These are phyloP conservation scores for Coenonympha glycerion DNA, from an alignment of 2,888 invertebrate species.

Conservation along the genomic window DNA sequence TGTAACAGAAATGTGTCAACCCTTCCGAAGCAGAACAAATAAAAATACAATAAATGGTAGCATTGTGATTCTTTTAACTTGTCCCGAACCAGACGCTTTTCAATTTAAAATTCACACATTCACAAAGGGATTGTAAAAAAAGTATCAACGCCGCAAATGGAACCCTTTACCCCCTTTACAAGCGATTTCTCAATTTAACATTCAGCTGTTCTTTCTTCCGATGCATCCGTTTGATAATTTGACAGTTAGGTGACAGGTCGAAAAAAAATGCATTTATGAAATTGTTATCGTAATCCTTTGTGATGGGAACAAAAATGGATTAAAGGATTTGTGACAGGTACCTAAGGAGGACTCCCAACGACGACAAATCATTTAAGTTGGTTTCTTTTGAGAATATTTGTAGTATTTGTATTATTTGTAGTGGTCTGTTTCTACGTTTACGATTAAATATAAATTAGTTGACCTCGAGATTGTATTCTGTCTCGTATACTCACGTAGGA, in stretches of 20 bases:
- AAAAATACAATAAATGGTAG: slow-evolving; percentile 39
- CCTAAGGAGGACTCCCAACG: slow-evolving; percentile 48
- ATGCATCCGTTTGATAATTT: slow-evolving; percentile 60
- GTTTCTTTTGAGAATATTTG: too few relatives aligned
- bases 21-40: slow-evolving; percentile 32
- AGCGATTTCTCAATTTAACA: slow-evolving; percentile 52
- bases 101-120: slow-evolving; percentile 41
- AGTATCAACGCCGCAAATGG: slow-evolving; percentile 47
- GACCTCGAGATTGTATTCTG: too few relatives aligned
- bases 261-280: slow-evolving; percentile 39
- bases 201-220: slow-evolving; percentile 52
- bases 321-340: slow-evolving; percentile 53
- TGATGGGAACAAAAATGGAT: slow-evolving; percentile 42
- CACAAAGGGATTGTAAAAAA: slow-evolving; percentile 60
- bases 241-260: slow-evolving; percentile 61
- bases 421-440: too few relatives aligned
- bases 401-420: too few relatives aligned
- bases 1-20: slow-evolving; percentile 33
- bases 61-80: slow-evolving; percentile 32
- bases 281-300: slow-evolving; percentile 52
- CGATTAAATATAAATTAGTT: too few relatives aligned
- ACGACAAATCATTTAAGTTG: slow-evolving; percentile 21
- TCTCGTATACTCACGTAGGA: too few relatives aligned
- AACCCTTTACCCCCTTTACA: slow-evolving; percentile 44
- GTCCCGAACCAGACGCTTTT: slow-evolving; percentile 36